Evolutionary conservation across 1,140 invertebrate genomes (phyloP).

Genomic region (Heterodera carotae): DNA sequence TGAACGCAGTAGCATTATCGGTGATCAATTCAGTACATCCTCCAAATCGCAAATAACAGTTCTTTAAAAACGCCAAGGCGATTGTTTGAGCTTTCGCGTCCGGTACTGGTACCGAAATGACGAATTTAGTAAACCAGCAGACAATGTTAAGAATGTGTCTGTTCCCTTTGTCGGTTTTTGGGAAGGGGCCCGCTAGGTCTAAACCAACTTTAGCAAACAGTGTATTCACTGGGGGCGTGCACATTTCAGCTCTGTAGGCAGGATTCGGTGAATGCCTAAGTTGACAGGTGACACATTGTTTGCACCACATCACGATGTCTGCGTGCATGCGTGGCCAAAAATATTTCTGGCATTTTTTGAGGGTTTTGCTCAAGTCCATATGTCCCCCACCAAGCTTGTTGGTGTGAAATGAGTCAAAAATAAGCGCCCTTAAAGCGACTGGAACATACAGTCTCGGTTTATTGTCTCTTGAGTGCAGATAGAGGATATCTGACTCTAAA

Average conservation of each 20-base stretch:
- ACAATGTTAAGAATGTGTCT: constrained; percentile 34
- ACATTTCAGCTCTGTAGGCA: constrained; percentile 10
- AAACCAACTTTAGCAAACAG: constrained; percentile 25
- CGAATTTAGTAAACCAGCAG: constrained; percentile 34
- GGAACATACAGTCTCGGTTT: neutral
- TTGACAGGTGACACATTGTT: constrained; percentile 31
- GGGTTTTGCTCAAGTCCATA: constrained; percentile 21
- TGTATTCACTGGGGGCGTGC: neutral
- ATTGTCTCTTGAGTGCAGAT: neutral
- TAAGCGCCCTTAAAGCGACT: neutral
- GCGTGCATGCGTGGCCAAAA: constrained; percentile 35
- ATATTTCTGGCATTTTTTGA: constrained; percentile 27
- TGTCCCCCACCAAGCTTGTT: constrained; percentile 21
- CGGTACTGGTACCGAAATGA: constrained; percentile 29
- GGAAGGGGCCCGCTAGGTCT: constrained; percentile 31
- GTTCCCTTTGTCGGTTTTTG: constrained; percentile 19
- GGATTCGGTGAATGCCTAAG: constrained; percentile 21
- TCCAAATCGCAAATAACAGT: constrained; percentile 30
- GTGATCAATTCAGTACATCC: constrained; percentile 21
- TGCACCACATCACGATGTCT: constrained; percentile 11
- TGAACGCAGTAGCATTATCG: constrained; percentile 34
- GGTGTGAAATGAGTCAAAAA: constrained; percentile 31
- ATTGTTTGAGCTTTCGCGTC: constrained; percentile 22
- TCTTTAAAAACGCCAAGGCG: constrained; percentile 32
- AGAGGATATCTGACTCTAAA: neutral